Evolutionary conservation across 2,888 invertebrate genomes (phyloP), one percentile per base, ranked within the genome.

Genomic region (Temnothorax rugatulus): DNA sequence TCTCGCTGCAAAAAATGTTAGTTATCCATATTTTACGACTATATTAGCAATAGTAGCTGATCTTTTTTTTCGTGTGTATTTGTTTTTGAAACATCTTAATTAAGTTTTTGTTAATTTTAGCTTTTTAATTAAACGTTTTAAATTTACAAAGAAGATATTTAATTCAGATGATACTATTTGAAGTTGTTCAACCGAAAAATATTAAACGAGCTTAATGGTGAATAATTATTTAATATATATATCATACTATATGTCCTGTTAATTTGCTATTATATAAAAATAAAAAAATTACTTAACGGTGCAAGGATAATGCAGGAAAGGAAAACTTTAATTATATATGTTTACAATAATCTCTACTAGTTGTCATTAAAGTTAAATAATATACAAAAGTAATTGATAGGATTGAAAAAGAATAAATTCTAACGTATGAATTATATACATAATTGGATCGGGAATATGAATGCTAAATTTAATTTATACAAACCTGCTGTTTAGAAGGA

Each of bases 391-490:
- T 13, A n/a, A 59, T 74, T 44, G 4, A 8, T 41, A 44, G 13
- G 8, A 25, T 44, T 29, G 21, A 13, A 13, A 29, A 68, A 18
- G 18, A 18, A 44, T 61, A 61, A 73, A 38, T 73, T 57, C 4
- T 34, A 47, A 25, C 15, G 5, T 38, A 73, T 73, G 54, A 41
- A 21, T 73, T 21, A 52, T 21, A 38, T 9, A 21, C 5, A 13
- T 69, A 54, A 38, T 9, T 21, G 11, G 41, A 18, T 59, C 4
- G 13, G 11, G 13, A 44, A 41, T 15, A 15, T 41, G 4, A 41
- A 5, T 25, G 1, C 44, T 59, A 44, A 74, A 74, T 2, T 59
- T 29, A 77, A 66, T 66, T 52, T 54, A 54, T 66, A 52, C 2
- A 4, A 54, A 41, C 29, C 5, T 52, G 21, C 1, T 18, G 18